Percentiles rank a stretch among this genome's conserved stretches.
phyloP scores from a whole-genome alignment of 2,113 vertebrate genomes.

The Platichthys stellatus region DNA sequence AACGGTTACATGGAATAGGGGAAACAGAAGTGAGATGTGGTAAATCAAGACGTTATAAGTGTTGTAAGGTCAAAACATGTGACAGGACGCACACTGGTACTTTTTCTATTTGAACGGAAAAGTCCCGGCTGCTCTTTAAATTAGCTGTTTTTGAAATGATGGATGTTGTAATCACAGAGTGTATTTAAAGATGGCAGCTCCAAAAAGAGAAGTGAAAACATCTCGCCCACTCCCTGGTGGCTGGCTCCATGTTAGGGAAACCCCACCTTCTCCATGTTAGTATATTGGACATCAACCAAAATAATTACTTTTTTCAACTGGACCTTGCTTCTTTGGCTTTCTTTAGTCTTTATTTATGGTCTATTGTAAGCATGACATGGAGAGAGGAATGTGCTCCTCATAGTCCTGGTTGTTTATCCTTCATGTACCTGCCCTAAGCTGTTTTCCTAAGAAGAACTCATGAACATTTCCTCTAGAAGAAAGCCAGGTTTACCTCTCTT shows the following conservation, averaged over 20 bases:
- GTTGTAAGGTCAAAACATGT: constrained; percentile 35
- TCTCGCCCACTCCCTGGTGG: not conserved
- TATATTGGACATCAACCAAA: not conserved
- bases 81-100: constrained; percentile 2
- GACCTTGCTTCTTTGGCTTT: no score
- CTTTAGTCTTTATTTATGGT: no score
- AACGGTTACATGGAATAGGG: constrained; percentile 4
- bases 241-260: not conserved
- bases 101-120: constrained; percentile 1
- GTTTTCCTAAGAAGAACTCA: not conserved
- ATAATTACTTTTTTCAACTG: no score
- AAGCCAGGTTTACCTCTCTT: not conserved
- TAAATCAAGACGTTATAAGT: constrained; percentile 22
- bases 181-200: not conserved
- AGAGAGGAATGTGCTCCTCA: not conserved
- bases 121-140: not conserved
- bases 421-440: constrained; percentile 8
- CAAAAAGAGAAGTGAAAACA: not conserved
- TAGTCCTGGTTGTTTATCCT: constrained; percentile 20
- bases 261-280: not conserved
- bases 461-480: constrained; percentile 4
- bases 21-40: constrained; percentile 41
- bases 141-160: not conserved
- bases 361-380: no score
- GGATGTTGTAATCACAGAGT: not conserved